Evolutionary conservation across 1,140 invertebrate genomes (phyloP).

Genomic region (Coptotermes formosanus): DNA sequence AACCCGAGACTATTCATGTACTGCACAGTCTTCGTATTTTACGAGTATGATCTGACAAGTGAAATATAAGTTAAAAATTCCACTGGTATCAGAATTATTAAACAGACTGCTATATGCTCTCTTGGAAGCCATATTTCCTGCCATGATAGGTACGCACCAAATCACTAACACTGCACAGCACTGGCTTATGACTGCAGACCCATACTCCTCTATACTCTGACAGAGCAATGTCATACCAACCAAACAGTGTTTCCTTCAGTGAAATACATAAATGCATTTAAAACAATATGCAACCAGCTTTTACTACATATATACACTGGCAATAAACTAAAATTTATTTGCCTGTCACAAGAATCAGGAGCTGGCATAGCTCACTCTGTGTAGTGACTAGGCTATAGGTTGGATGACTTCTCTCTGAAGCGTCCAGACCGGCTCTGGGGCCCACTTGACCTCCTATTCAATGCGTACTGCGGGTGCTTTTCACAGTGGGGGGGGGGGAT

Average conservation of each 20-base stretch:
- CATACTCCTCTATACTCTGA: background rate
- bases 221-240: background rate
- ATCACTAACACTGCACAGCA: background rate
- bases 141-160: background rate
- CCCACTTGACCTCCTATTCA: no score
- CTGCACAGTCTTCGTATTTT: background rate
- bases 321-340: slow-evolving; percentile 7
- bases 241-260: background rate
- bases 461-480: no score
- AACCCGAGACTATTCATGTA: slow-evolving; percentile 24
- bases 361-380: no score
- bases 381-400: no score
- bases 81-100: slow-evolving; percentile 13
- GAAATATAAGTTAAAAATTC: slow-evolving; percentile 20
- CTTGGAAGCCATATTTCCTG: slow-evolving; percentile 24
- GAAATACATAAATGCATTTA: background rate
- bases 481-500: no score
- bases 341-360: background rate
- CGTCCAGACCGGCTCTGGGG: no score
- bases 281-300: background rate
- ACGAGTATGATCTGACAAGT: slow-evolving; percentile 7
- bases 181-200: background rate
- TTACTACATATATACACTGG: background rate
- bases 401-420: no score
- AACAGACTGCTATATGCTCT: slow-evolving; percentile 26